Base-by-base conservation (phyloP, 1,140 invertebrate species). In the Agrypnia vestita region DNA sequence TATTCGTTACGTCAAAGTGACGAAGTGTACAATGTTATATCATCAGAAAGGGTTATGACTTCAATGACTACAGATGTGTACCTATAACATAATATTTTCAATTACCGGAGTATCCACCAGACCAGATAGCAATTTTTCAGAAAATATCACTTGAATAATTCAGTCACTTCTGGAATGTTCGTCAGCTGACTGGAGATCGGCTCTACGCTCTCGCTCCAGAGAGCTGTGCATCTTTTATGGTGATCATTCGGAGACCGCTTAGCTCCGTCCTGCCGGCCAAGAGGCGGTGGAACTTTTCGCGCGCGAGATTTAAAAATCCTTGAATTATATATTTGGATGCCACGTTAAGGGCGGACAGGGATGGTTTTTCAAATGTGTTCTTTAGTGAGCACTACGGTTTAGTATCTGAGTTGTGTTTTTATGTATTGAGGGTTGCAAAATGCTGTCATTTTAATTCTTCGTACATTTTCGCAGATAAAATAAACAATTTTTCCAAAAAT, bases 141-240 rank as follows among this genome's bases (percentile, higher is more conserved):
- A 12, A 62, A 62, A 62, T 10, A 4, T 19, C 59, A 62, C 19
- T 62, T 71, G 12, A 19, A 71, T 19, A 12, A 51, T 71, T 71
- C 47, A 51, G 44, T 11, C 10, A 0, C 51, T 53, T 35, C 46
- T 10, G 0, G 19, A 19, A 11, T 51, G n/a, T 51, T 19, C 47
- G 21, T 51, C 47, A 53, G 13, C 67, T 25, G 21, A 25, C 43
- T 67, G 21, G 35, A 71, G 47, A 25, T 43, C 21, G 53, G n/a
- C 15, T 44, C 51, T 53, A 43, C 4, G 51, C 71, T 55, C n/a
- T 55, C 4, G 51, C 71, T 55, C n/a, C 17, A 11, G 15, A 53
- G 15, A 19, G 56, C 56, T 74, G 8, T 56, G 71, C 71, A 74
- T 74, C 71, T 74, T 74, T 74, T 59, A 74, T 74, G 21, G 71